A percentile compares a stretch with the other conserved stretches of the same genome.
phyloP scores from a whole-genome alignment of 2,888 invertebrate genomes.

The Subacronicta megacephala region DNA sequence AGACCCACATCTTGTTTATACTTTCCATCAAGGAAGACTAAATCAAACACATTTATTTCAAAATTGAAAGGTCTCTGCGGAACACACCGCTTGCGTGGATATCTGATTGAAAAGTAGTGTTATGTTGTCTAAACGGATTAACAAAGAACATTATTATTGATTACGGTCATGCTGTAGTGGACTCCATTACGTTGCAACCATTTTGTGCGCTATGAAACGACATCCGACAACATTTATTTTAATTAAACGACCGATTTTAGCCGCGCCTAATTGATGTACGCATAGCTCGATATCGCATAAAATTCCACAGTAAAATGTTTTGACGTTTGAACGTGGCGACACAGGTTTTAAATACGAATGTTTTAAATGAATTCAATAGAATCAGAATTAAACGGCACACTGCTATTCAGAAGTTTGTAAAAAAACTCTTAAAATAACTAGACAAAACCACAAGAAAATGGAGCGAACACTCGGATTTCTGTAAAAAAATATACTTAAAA shows the following conservation, averaged over 20 bases:
- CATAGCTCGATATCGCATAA: conserved; percentile 12
- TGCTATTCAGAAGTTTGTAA: neutral
- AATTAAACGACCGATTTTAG: conserved; percentile 43
- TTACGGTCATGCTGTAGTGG: neutral
- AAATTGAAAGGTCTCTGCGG: too few relatives aligned
- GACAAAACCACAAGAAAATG: too few relatives aligned
- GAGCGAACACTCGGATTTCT: too few relatives aligned
- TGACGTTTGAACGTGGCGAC: conserved; percentile 10
- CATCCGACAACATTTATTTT: conserved; percentile 38
- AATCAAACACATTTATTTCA: too few relatives aligned
- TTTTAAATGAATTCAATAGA: neutral
- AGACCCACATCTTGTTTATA: too few relatives aligned
- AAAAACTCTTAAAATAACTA: neutral
- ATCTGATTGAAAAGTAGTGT: too few relatives aligned
- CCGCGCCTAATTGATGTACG: conserved; percentile 27
- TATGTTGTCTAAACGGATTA: too few relatives aligned
- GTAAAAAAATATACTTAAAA: too few relatives aligned
- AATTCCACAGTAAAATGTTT: conserved; percentile 22
- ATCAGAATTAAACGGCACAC: neutral
- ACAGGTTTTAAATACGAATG: conserved; percentile 5
- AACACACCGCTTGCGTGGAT: too few relatives aligned
- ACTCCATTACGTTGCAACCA: conserved; percentile 11
- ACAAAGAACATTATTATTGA: too few relatives aligned
- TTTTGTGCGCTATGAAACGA: conserved; percentile 17
- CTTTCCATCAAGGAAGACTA: too few relatives aligned